phyloP scores from a whole-genome alignment of 2,797 vertebrate species.

The Macrochelys suwanniensis region DNA sequence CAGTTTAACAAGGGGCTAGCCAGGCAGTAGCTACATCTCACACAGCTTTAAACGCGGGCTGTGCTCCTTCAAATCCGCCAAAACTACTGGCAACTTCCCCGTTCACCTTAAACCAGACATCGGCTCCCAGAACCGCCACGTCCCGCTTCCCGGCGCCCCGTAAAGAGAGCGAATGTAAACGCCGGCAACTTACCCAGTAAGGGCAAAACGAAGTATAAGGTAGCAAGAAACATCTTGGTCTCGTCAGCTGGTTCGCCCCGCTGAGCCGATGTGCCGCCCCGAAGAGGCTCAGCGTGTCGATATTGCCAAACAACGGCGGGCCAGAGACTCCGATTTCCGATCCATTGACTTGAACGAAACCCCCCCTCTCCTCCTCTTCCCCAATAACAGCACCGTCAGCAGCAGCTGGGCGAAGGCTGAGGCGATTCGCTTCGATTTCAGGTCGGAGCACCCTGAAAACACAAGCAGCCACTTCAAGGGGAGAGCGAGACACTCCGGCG shows the following conservation, averaged over 20 bases:
- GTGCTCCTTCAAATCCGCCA: background rate
- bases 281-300: conserved; percentile 78
- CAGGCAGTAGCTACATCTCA: background rate
- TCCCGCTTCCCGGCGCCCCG: conserved; percentile 14
- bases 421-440: conserved; percentile 44
- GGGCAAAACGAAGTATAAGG: conserved; percentile 90
- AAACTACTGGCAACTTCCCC: conserved; percentile 68
- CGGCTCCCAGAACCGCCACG: background rate
- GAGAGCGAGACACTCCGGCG: conserved; percentile 39
- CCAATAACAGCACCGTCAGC: conserved; percentile 31
- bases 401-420: conserved; percentile 53
- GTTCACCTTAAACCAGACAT: conserved; percentile 23
- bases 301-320: conserved; percentile 77
- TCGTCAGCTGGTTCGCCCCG: conserved; percentile 66
- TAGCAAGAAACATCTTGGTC: conserved; percentile 90
- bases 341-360: conserved; percentile 85
- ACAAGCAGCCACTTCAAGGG: conserved; percentile 7
- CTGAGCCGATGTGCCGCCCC: conserved; percentile 62
- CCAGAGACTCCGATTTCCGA: conserved; percentile 82
- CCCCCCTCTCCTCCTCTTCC: conserved; percentile 48
- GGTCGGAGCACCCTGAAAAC: conserved; percentile 57
- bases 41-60: background rate
- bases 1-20: conserved; percentile 18
- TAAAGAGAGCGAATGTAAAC: background rate
- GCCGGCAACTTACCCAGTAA: conserved; percentile 90